Percentiles rank a stretch among this genome's conserved stretches.
Evolutionary conservation across 2,113 vertebrate genomes (phyloP).

Genomic region (Dendrocopos noguchii): DNA sequence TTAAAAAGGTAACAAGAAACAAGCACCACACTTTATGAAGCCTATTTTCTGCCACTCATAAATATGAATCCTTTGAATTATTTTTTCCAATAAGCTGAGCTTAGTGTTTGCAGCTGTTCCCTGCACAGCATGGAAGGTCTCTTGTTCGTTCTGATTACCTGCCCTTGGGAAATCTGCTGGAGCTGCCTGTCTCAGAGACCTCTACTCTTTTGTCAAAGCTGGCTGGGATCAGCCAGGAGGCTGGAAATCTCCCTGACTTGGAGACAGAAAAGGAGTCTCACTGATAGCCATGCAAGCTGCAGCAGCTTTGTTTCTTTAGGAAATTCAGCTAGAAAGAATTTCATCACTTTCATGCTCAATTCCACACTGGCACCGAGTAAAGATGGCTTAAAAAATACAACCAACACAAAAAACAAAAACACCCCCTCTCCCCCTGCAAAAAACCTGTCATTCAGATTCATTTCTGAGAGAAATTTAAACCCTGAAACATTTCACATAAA

Average conservation of each 20-base stretch:
- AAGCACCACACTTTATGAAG: background rate
- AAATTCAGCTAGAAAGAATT: background rate
- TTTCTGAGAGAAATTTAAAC: background rate
- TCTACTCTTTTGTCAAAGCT: background rate
- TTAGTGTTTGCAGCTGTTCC: constrained; percentile 20
- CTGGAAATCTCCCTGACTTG: background rate
- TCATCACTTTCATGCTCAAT: background rate
- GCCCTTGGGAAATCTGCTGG: background rate
- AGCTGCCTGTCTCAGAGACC: background rate
- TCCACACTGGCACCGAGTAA: background rate
- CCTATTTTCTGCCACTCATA: constrained; percentile 26
- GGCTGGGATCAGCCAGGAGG: background rate
- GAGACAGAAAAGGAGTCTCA: background rate
- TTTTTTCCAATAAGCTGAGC: background rate
- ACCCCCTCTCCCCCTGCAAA: too few species aligned
- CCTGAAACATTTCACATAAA: background rate
- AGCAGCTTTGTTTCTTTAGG: background rate
- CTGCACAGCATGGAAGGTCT: background rate
- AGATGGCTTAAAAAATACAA: background rate
- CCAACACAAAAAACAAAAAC: background rate
- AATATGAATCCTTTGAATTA: constrained; percentile 13
- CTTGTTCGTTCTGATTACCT: background rate
- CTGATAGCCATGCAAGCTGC: background rate
- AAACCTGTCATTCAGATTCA: background rate
- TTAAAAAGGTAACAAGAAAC: constrained; percentile 12